Evolutionary conservation across 2,113 vertebrate genomes (phyloP).

Genomic region (Gymnobelideus leadbeateri): DNA sequence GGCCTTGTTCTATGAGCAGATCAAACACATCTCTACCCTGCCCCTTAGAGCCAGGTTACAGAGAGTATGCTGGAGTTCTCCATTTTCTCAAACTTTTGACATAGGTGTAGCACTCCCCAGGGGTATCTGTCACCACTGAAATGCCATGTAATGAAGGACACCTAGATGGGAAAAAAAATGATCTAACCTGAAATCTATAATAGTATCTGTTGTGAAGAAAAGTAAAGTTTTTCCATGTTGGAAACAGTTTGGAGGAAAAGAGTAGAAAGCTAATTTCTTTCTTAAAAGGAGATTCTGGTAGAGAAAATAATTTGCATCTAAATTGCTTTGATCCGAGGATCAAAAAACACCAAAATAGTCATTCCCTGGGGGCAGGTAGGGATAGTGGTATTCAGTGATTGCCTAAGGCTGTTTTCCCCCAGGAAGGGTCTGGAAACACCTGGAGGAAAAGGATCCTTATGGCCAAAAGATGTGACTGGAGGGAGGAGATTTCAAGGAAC

Average conservation of each 20-base stretch:
- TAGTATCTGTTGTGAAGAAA: conserved; percentile 29
- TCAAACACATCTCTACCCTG: neutral
- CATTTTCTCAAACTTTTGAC: conserved; percentile 17
- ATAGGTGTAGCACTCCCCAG: neutral
- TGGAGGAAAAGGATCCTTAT: neutral
- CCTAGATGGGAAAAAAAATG: conserved; percentile 31
- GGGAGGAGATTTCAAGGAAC: neutral
- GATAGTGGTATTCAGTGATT: neutral
- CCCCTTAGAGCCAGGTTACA: neutral
- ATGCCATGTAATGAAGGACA: conserved; percentile 35
- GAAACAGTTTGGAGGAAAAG: neutral
- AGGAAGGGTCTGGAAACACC: neutral
- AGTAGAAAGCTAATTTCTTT: neutral
- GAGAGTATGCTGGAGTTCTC: neutral
- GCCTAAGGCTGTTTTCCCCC: neutral
- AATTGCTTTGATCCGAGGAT: conserved; percentile 16
- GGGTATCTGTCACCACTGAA: conserved; percentile 20
- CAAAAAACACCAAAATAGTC: conserved; percentile 6
- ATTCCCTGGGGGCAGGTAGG: neutral
- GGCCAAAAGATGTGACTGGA: neutral
- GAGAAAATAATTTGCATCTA: conserved; percentile 13
- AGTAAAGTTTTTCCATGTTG: neutral
- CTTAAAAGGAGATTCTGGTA: conserved; percentile 31
- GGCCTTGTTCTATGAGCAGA: neutral
- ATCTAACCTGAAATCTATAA: conserved; percentile 6